Evolutionary conservation across 2,797 vertebrate species (phyloP).

Genomic region (Calcarius lapponicus): DNA sequence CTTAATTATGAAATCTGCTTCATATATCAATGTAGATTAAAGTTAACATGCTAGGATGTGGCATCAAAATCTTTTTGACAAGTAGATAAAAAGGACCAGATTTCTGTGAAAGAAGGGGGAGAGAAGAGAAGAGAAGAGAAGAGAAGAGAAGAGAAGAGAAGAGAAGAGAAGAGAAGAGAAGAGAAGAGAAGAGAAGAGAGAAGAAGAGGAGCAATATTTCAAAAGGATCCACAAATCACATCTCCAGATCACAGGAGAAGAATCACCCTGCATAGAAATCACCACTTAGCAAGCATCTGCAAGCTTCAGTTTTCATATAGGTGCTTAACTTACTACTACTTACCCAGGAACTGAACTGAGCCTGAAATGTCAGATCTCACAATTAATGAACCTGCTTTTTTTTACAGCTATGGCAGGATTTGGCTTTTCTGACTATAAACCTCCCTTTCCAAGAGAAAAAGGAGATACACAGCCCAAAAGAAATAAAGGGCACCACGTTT

Average conservation of each 20-base stretch:
- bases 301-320: background rate
- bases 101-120: background rate
- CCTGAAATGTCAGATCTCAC: background rate
- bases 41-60: background rate
- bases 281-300: background rate
- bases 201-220: too few relatives aligned
- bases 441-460: background rate
- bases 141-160: background rate
- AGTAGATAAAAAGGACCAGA: background rate
- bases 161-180: too few relatives aligned
- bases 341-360: background rate
- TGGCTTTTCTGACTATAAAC: background rate
- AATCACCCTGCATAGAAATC: background rate
- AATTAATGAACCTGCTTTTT: background rate
- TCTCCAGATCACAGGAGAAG: background rate
- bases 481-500: background rate
- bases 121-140: too few relatives aligned
- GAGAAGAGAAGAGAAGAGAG: background rate
- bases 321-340: background rate
- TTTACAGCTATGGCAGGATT: background rate
- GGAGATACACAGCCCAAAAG: background rate
- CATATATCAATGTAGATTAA: background rate
- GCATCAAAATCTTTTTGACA: background rate
- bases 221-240: background rate
- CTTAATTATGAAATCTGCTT: background rate